Base-by-base conservation (phyloP, 1,140 invertebrate species). In the Eupeodes corollae region DNA sequence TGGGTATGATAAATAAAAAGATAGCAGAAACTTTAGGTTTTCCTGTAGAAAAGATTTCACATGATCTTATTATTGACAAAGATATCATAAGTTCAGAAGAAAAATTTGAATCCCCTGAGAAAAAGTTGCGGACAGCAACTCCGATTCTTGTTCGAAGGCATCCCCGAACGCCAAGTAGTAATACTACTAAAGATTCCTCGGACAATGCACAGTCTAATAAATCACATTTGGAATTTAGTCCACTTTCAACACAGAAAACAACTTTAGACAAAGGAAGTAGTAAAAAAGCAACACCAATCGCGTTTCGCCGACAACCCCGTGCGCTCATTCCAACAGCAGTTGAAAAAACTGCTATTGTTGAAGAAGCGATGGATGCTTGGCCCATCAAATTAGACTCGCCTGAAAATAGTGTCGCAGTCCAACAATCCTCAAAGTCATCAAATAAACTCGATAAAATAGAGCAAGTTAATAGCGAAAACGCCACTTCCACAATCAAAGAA, bases 311-410 rank as follows among this genome's bases (percentile, higher is more conserved):
- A 8, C 55, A 57, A 30, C 65, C 65, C 6, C 51, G 62, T n/a
- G 55, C 56, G 8, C 42, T 60, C 1, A 48, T 55, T 16, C 49
- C 54, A 18, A 49, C 43, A 42, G 48, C 52, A 2, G 47, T 61
- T 1, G 58, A 54, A 50, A 49, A 52, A 5, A 53, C 58, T 1
- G 56, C 71, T 1, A 57, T 72, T 6, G 68, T 73, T n/a, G 74
- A 76, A 53, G 71, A 71, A 1, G 74, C 73, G 0, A 73, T 73
- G 70, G 70, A 70, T 5, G 70, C 74, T 0, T 76, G 75, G 75
- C 75, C 74, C 3, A 63, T 75, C 1, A 52, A 39, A 3, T 52
- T 54, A 12, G 50, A 42, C 52, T 16, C 48, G 34, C 35, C 49
- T 42, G 6, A 41, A 52, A 31, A 21, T 46, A 41, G 16, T 44